phyloP scores from a whole-genome alignment of 2,888 invertebrate species.

The Drosophila emarginata region DNA sequence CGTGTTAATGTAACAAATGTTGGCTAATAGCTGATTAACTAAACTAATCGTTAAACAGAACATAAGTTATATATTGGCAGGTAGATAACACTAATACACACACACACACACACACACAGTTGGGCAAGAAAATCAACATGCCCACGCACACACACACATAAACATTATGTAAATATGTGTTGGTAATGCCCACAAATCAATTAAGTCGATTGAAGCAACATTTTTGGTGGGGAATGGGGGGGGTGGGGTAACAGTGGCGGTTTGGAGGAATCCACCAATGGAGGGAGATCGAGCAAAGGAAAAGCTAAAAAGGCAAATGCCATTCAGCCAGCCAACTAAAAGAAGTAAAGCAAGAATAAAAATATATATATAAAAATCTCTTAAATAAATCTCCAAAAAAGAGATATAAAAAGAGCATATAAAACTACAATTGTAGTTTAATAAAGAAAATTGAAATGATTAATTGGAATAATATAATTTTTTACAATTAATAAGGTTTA shows the following conservation, averaged over 20 bases:
- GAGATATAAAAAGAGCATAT: no score
- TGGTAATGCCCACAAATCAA: constrained; percentile 80
- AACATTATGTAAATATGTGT: constrained; percentile 61
- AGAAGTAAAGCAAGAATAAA: neutral
- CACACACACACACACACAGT: constrained; percentile 18
- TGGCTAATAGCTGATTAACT: constrained; percentile 61
- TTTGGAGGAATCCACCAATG: no score
- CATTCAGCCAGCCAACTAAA: neutral
- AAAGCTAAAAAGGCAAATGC: constrained; percentile 6
- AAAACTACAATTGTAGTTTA: no score
- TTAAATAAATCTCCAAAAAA: no score
- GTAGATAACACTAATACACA: constrained; percentile 34
- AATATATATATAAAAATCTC: no score
- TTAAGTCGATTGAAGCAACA: constrained; percentile 78
- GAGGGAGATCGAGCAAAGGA: no score
- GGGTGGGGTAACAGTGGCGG: constrained; percentile 16
- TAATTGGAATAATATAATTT: no score
- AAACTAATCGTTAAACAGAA: constrained; percentile 6
- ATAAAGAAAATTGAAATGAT: no score
- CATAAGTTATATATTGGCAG: constrained; percentile 6
- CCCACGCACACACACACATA: constrained; percentile 21
- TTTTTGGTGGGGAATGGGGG: constrained; percentile 41
- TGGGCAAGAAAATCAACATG: constrained; percentile 59
- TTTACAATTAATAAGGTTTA: no score
- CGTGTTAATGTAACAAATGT: constrained; percentile 37